phyloP scores from a whole-genome alignment of 2,797 vertebrate genomes.

The Leptodactylus fallax region DNA sequence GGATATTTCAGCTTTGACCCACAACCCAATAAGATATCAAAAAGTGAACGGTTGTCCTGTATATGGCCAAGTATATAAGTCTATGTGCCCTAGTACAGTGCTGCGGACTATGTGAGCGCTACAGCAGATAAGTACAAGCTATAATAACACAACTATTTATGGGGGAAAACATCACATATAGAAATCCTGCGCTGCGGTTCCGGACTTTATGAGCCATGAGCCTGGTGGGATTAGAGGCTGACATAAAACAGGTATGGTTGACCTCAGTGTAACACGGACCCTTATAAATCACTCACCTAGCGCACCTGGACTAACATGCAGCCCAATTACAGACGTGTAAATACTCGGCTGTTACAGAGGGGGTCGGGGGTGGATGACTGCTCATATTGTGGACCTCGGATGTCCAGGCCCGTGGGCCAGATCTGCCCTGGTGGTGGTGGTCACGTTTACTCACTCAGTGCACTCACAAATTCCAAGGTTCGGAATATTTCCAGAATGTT shows the following conservation, averaged over 20 bases:
- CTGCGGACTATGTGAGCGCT: no score
- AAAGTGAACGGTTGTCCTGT: no score
- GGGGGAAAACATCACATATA: not conserved
- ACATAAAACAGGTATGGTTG: conserved; percentile 16
- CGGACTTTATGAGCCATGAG: not conserved
- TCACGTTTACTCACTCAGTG: not conserved
- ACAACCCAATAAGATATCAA: no score
- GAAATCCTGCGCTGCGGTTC: not conserved
- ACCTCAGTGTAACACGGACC: conserved; percentile 4
- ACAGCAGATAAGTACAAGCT: no score
- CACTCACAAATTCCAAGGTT: not conserved
- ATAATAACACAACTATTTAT: no score
- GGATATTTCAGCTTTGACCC: no score
- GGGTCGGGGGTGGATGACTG: not conserved
- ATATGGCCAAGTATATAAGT: no score
- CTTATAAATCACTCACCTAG: conserved; percentile 14
- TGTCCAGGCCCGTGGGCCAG: not conserved
- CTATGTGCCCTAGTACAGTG: no score
- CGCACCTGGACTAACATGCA: conserved; percentile 17
- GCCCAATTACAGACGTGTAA: conserved; percentile 17
- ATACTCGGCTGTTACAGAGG: not conserved
- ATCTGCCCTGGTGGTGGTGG: not conserved
- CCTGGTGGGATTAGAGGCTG: not conserved
- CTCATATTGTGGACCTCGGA: not conserved
- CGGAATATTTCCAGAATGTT: not conserved